Evolutionary conservation across 1,140 invertebrate genomes (phyloP), one percentile per base, ranked within the genome.

Genomic region (Uloborus diversus): DNA sequence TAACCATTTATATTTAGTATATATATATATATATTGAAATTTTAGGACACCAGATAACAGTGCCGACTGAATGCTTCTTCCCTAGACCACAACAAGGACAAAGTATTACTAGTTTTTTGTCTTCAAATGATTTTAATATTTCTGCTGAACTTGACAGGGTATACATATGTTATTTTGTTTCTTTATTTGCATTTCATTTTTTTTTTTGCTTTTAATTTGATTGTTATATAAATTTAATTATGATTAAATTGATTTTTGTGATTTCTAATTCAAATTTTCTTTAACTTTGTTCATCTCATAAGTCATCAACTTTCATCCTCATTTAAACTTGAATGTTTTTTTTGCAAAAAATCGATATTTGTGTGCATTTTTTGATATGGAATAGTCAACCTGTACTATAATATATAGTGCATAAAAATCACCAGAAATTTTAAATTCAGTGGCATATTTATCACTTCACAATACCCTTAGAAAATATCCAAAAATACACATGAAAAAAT

Each of bases 81-180:
- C 90, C 90, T 3, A 87, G 87, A 80, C 92, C 93, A 17, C 86
- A 86, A 35, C 89, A 92, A 84, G 92, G 93, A 2, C 93, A 95
- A 87, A 93, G 90, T 84, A 85, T 95, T 11, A 90, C 90, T 4
- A 91, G 90, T 66, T 95, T 94, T 84, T 85, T 94, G 2, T 91
- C 92, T 3, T 93, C 92, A 25, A 90, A 91, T 64, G 90, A 93
- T 71, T 92, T 93, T 84, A 89, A 91, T 82, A 89, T 91, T 25
- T 92, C 92, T 84, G 93, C 93, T 9, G 92, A 94, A 83, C 86
- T 95, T 64, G 93, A 95, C 82, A 90, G 92, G 84, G 87, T 88
- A 80, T 62, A 78, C 75, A 37, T 66, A 62, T 59, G 51, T 49
- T n/a, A n/a, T 32, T 53, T 23, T 53, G 28, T 28, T 81, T 57